Conservation (phyloP, 1,140 invertebrate genomes). For the Leguminivora glycinivorella region DNA sequence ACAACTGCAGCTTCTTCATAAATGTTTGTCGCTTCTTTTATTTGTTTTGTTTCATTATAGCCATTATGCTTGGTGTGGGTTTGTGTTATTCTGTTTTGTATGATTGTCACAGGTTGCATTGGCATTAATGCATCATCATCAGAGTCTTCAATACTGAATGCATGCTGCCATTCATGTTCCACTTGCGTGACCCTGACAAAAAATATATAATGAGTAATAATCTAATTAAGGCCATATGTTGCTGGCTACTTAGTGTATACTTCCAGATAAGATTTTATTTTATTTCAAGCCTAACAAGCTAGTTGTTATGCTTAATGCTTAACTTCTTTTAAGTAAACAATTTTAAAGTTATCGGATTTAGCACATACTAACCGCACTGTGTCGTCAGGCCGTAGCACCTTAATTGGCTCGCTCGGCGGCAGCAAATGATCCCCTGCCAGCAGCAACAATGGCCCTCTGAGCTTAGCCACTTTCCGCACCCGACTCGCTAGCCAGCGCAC, state of each 20-base stretch:
- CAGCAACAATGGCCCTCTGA: neutral
- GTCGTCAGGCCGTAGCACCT: neutral
- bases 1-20: neutral
- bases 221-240: no score
- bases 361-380: neutral
- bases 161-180: neutral
- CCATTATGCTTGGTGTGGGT: neutral
- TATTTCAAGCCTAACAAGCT: no score
- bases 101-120: neutral
- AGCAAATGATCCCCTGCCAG: constrained; percentile 4
- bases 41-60: neutral
- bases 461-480: neutral
- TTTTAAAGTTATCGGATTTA: neutral
- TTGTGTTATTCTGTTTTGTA: neutral
- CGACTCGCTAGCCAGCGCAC: constrained; percentile 5
- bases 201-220: no score
- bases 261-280: no score
- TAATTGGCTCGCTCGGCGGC: neutral
- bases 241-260: no score
- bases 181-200: neutral
- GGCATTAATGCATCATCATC: neutral
- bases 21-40: neutral
- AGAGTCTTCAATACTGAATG: neutral
- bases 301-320: no score
- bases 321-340: neutral